Evolutionary conservation across 2,797 vertebrate genomes (phyloP), one percentile per base, ranked within the genome.

Genomic region (Cryptoblepharus egeriae): DNA sequence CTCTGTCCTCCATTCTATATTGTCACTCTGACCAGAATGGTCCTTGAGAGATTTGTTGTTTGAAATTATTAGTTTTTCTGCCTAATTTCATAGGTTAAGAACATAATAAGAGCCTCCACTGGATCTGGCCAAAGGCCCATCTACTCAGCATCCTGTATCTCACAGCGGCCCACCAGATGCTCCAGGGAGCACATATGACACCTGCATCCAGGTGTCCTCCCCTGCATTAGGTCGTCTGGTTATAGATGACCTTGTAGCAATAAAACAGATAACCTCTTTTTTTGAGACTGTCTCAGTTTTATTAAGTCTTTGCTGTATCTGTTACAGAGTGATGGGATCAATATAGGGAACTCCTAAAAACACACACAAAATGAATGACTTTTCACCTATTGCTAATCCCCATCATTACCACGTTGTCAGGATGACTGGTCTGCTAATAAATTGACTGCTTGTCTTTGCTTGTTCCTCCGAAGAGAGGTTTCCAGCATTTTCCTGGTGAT

Each of bases 371-470:
- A 83, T 77, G 55, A 84, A 3, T 8, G 35, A 72, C 9, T 77
- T 73, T 74, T 87, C 0, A 0, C 60, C 81, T 81, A 26, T 75
- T 42, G 77, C 75, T 85, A 85, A 86, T 83, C 77, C 80, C 79
- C 78, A 80, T 86, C 86, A 83, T 79, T 63, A 15, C 45, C 87
- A 72, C 63, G 55, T 88, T 88, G 85, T 85, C 0, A 0, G 20
- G 79, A 87, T 83, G 89, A 71, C 55, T 69, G 85, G 84, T 77
- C 65, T 55, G 67, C 73, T 58, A 0, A 70, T 87, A 81, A 65
- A 88, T 78, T 63, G 77, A 0, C 20, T 63, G 39, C 73, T 0
- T 87, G 90, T 82, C 82, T 28, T 80, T 1, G 32, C 91, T 82
- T 1, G 79, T 76, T 1, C 0, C 85, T 72, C 5, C 73, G 79